These are phyloP conservation scores for Galbula dea DNA, from an alignment of 2,113 vertebrate genomes.

Conservation along the genomic window DNA sequence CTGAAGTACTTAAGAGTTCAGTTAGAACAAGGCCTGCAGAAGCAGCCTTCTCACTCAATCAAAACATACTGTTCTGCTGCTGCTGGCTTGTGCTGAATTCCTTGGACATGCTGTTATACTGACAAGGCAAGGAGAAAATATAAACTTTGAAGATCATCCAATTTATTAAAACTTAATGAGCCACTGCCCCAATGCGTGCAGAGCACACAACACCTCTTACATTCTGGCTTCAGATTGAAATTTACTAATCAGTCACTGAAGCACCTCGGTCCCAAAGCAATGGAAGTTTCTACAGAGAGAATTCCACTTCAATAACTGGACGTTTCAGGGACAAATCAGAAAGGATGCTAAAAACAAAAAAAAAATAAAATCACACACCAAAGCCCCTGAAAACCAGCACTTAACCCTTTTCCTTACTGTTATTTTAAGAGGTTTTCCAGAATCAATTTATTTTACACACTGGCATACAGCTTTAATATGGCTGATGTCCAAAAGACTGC, in stretches of 20 bases:
- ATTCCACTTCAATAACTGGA: background rate
- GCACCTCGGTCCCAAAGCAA: background rate
- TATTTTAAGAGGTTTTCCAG: background rate
- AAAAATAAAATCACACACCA: background rate
- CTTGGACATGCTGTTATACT: background rate
- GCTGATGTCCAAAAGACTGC: background rate
- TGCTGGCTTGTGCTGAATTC: background rate
- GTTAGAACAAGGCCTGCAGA: background rate
- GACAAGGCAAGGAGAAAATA: background rate
- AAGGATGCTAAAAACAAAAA: background rate
- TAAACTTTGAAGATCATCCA: background rate
- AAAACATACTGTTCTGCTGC: background rate
- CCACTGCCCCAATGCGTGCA: background rate
- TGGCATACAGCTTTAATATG: background rate
- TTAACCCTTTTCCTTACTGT: background rate
- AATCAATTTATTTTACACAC: background rate
- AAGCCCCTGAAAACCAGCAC: rapidly evolving
- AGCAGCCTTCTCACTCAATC: background rate
- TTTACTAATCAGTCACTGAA: conserved; percentile 10
- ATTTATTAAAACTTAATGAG: conserved; percentile 43
- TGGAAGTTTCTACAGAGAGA: background rate
- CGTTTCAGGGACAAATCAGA: background rate
- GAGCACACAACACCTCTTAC: background rate
- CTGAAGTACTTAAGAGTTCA: background rate
- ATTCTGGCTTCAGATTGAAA: background rate